Base-by-base conservation (phyloP, 2,797 vertebrate genomes). In the Cossypha caffra region DNA sequence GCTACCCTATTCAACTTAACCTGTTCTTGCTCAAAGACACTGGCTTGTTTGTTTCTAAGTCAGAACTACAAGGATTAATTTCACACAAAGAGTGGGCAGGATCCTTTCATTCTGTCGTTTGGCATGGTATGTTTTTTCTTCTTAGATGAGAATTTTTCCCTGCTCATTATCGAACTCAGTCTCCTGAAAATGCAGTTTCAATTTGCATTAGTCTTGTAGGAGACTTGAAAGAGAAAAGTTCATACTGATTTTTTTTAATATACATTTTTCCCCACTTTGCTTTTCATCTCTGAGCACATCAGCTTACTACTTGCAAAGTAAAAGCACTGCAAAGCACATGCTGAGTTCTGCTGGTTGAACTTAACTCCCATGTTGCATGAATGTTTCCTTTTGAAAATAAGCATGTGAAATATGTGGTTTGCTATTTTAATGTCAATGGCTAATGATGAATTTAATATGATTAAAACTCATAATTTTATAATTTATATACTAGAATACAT, bases 351-450 rank as follows among this genome's bases (percentile, higher is more conserved):
- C 33, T 73, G 40, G 25, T 48, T 73, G 25, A 20, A 64, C 64
- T 71, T 88, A 76, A 37, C 9, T 85, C 37, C 35, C 13, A 3
- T 23, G 9, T 73, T 83, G 19, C 92, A 18, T 29, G 58, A 72
- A 81, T 62, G 48, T 38, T 76, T 96, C 29, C 72, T 59, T 95
- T 19, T 88, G 92, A 91, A 96, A 85, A 74, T 45, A 86, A 86
- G 31, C 77, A 87, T 93, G 63, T 90, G 97, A 97, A 96, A 86
- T 94, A 88, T 5, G 43, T 42, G 29, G 26, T 85, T 92, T 92
- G 38, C 94, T 95, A 52, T 96, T 97, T 97, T 94, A 94, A 92
- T 96, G 63, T 95, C 89, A 64, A 20, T 81, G 72, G n/a, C 14
- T 93, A 69, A 68, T 83, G 54, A 69, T 84, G 37, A 94, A 92